Evolutionary conservation across 2,797 vertebrate species (phyloP).

Genomic region (Chromobotia macracanthus): DNA sequence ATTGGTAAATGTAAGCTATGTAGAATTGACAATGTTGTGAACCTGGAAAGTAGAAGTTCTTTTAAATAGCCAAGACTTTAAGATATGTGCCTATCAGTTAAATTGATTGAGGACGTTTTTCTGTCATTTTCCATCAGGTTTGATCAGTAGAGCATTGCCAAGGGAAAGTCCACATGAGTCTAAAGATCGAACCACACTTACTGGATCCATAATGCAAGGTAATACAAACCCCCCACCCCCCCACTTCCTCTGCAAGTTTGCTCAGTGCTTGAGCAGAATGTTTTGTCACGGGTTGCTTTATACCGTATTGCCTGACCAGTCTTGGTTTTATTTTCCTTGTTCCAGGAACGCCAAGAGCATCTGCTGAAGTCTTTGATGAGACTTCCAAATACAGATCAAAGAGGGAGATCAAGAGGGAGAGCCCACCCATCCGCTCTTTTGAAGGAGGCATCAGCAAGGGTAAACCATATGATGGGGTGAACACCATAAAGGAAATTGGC

Average conservation of each 20-base stretch:
- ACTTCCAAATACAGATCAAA: conserved; percentile 81
- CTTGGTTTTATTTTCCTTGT: conserved; percentile 28
- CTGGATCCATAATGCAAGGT: conserved; percentile 99
- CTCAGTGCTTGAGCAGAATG: too few species aligned
- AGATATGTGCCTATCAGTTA: neutral
- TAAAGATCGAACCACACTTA: conserved; percentile 87
- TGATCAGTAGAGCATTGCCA: conserved; percentile 92
- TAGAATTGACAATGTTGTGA: too few species aligned
- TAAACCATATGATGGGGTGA: conserved; percentile 93
- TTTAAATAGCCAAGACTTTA: too few species aligned
- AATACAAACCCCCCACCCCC: conserved; percentile 7
- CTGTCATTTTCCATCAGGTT: conserved; percentile 74
- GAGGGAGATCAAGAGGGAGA: conserved; percentile 95
- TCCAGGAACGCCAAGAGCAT: conserved; percentile 91
- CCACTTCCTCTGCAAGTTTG: too few species aligned
- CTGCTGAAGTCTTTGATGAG: conserved; percentile 90
- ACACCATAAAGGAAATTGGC: conserved; percentile 97
- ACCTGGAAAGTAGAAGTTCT: too few species aligned
- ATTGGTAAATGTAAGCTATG: neutral
- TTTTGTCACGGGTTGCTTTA: neutral
- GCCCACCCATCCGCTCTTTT: conserved; percentile 90
- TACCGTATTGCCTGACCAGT: neutral
- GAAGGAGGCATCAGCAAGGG: conserved; percentile 96
- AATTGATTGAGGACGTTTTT: too few species aligned
- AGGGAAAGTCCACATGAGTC: conserved; percentile 90